These are phyloP conservation scores for Brachionus paranguensis DNA, from an alignment of 1,140 invertebrate genomes.

Conservation along the genomic window DNA sequence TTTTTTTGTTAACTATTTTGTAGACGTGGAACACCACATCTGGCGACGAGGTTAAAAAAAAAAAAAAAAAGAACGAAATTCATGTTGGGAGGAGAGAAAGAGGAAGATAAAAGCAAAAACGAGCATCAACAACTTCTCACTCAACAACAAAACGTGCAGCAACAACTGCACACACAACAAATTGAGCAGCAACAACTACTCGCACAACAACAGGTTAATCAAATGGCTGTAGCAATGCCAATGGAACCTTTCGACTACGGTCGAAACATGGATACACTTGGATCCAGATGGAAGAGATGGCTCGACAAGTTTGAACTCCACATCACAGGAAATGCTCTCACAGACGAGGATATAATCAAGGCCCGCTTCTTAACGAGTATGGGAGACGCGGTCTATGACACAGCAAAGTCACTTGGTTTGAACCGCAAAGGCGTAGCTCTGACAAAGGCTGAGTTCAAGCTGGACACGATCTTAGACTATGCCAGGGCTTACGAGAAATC, in stretches of 20 bases:
- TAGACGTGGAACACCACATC: too few species aligned
- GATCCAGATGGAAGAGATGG: not conserved
- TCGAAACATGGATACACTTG: not conserved
- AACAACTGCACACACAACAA: not conserved
- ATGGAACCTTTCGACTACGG: not conserved
- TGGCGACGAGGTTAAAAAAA: too few species aligned
- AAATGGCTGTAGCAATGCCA: too few species aligned
- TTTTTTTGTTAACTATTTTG: too few species aligned
- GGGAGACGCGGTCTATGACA: not conserved
- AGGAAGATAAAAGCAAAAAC: too few species aligned
- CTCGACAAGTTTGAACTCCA: not conserved
- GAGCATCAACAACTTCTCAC: not conserved
- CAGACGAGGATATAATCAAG: not conserved
- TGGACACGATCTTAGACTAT: not conserved
- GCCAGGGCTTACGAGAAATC: not conserved
- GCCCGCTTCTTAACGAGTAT: not conserved
- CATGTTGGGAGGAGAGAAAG: too few species aligned
- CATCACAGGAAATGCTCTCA: not conserved
- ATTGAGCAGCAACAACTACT: too few species aligned
- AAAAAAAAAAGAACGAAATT: too few species aligned
- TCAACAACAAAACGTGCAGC: not conserved
- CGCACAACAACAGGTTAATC: too few species aligned
- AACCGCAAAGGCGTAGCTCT: not conserved
- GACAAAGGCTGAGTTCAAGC: not conserved
- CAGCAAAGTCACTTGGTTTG: not conserved